Conservation (phyloP, 2,113 vertebrate genomes). For the Oryzias woworae region DNA sequence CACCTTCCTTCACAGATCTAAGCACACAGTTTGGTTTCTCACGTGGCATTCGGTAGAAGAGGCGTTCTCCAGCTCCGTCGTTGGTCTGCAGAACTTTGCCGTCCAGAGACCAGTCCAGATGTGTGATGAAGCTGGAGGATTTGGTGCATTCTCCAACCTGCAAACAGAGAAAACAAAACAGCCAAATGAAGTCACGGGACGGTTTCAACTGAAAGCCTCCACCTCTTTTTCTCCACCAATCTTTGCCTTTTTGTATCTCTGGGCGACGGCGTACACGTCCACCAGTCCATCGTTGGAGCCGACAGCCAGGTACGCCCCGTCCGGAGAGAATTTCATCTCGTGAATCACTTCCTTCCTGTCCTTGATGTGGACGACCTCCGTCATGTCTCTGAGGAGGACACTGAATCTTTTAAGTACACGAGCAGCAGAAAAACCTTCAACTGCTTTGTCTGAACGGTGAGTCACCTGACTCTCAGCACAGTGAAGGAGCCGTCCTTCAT, state of each 20-base stretch:
- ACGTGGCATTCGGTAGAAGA: slow-evolving; percentile 92
- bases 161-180: not conserved
- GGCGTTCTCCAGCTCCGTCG: slow-evolving; percentile 87
- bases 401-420: too few species aligned
- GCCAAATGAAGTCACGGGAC: not conserved
- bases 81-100: slow-evolving; percentile 93
- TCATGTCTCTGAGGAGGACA: slow-evolving; percentile 89
- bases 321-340: slow-evolving; percentile 95
- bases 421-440: too few species aligned
- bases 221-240: too few species aligned
- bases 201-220: not conserved
- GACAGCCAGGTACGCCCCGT: slow-evolving; percentile 90
- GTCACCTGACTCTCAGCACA: slow-evolving; percentile 89
- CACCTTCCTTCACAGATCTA: not conserved
- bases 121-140: slow-evolving; percentile 91
- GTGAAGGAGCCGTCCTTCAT: slow-evolving; percentile 98
- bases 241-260: slow-evolving; percentile 88
- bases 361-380: slow-evolving; percentile 96
- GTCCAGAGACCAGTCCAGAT: slow-evolving; percentile 95
- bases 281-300: slow-evolving; percentile 93
- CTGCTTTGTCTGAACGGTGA: not conserved
- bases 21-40: slow-evolving; percentile 3
- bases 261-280: slow-evolving; percentile 89
- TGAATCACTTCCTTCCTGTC: slow-evolving; percentile 97
- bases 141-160: slow-evolving; percentile 89